Percentiles rank a stretch among this genome's conserved stretches.
Evolutionary conservation across 2,113 vertebrate species (phyloP).

Genomic region (Oreochromis spilurus): DNA sequence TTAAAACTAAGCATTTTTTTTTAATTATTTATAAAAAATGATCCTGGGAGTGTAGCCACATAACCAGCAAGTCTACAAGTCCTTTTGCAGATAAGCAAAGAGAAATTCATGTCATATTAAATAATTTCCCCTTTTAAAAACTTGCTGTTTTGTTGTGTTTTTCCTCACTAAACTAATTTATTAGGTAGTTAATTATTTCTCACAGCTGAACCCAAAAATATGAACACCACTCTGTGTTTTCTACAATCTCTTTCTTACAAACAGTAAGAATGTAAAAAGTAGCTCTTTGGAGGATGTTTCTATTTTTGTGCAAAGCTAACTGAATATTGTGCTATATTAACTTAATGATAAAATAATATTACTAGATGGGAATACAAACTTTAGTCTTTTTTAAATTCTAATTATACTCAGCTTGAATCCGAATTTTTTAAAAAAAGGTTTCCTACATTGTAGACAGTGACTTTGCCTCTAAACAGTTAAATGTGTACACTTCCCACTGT

Average conservation of each 20-base stretch:
- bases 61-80: background rate
- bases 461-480: background rate
- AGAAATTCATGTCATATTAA: background rate
- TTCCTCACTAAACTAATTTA: background rate
- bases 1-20: background rate
- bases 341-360: background rate
- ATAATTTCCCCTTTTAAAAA: background rate
- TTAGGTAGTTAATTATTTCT: background rate
- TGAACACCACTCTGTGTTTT: background rate
- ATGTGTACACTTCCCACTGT: background rate
- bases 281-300: background rate
- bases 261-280: background rate
- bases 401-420: background rate
- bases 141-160: background rate
- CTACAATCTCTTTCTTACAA: background rate
- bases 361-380: background rate
- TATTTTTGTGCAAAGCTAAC: background rate
- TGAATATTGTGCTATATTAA: background rate
- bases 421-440: rapidly evolving
- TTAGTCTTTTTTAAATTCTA: background rate
- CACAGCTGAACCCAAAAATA: background rate
- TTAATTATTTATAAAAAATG: background rate
- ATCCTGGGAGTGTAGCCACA: background rate
- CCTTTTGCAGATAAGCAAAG: background rate
- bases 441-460: background rate